Percentiles rank a stretch among this genome's conserved stretches.
Evolutionary conservation across 1,140 invertebrate species (phyloP).

Genomic region (Dreissena rostriformis): DNA sequence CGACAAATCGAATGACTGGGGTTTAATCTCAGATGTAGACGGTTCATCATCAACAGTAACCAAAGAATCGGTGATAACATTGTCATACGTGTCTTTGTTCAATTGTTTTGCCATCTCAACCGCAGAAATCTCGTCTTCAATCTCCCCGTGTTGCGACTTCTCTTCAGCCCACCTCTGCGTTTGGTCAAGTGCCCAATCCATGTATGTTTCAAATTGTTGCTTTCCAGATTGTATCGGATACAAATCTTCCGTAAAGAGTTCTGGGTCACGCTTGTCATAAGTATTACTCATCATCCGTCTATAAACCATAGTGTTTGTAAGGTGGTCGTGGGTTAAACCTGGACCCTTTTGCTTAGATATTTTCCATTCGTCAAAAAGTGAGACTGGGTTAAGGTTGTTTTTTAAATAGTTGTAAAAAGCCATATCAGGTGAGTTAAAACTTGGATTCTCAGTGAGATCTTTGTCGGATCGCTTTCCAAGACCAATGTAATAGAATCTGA

Average conservation of each 20-base stretch:
- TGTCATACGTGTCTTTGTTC: background rate
- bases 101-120: constrained; percentile 2
- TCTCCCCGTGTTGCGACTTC: background rate
- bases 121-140: background rate
- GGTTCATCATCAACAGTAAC: too few relatives aligned
- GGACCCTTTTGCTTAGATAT: background rate
- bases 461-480: too few relatives aligned
- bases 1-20: background rate
- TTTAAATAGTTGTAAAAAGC: too few relatives aligned
- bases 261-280: background rate
- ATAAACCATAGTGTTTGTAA: background rate
- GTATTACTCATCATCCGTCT: background rate
- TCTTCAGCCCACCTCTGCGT: background rate
- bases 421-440: too few relatives aligned
- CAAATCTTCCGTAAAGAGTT: background rate
- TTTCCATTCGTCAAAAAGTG: background rate
- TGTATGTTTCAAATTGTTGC: background rate
- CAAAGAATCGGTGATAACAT: background rate
- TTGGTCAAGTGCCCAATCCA: background rate
- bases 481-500: too few relatives aligned
- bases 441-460: too few relatives aligned
- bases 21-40: background rate
- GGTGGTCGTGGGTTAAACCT: background rate
- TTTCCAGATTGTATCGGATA: constrained; percentile 1
- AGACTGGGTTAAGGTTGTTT: background rate